These are phyloP conservation scores for Caranx melampygus DNA, from an alignment of 2,113 vertebrate species.

Conservation along the genomic window DNA sequence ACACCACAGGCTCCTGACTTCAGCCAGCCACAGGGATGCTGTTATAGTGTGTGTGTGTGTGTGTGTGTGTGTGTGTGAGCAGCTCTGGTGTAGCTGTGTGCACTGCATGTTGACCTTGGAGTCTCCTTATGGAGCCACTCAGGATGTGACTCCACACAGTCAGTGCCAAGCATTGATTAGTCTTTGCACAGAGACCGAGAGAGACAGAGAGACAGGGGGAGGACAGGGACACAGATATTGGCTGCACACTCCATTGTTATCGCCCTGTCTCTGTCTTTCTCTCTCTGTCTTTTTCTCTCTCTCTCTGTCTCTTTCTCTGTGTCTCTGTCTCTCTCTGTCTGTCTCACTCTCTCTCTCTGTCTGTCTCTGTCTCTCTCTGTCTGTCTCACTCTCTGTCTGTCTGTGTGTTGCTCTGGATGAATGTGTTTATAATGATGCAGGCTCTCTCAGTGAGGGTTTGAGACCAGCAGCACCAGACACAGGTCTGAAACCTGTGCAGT, in stretches of 20 bases:
- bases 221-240: constrained; percentile 47
- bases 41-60: constrained; percentile 43
- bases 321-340: constrained; percentile 31
- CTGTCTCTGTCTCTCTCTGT: too few species aligned
- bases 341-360: constrained; percentile 42
- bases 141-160: constrained; percentile 78
- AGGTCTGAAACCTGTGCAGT: neutral
- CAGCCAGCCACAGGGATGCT: constrained; percentile 31
- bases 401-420: neutral
- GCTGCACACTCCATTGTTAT: constrained; percentile 66
- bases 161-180: constrained; percentile 80
- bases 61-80: constrained; percentile 42
- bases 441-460: neutral
- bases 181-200: constrained; percentile 63
- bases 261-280: constrained; percentile 42
- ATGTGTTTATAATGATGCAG: neutral
- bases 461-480: neutral
- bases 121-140: constrained; percentile 70
- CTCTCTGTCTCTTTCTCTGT: constrained; percentile 50
- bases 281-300: constrained; percentile 47
- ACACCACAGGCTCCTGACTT: constrained; percentile 22
- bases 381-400: neutral
- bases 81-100: constrained; percentile 61
- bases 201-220: constrained; percentile 55
- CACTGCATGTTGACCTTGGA: constrained; percentile 76